phyloP scores from a whole-genome alignment of 2,888 invertebrate genomes.

The Parascotia fuliginaria region DNA sequence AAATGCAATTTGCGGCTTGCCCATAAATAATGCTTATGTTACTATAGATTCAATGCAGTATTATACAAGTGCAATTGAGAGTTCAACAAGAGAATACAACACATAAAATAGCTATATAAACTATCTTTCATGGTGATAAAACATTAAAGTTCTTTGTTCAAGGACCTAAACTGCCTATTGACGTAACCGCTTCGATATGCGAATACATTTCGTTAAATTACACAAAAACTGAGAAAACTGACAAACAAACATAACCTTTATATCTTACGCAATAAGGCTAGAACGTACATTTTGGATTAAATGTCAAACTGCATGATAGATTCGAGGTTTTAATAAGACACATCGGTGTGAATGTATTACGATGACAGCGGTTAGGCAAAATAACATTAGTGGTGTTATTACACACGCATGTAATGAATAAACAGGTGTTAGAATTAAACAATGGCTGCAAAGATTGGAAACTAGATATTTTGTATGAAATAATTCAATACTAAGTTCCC shows the following conservation, averaged over 20 bases:
- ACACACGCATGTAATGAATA: no score
- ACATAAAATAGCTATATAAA: constrained; percentile 8
- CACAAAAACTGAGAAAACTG: constrained; percentile 25
- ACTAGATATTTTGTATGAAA: no score
- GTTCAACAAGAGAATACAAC: background rate
- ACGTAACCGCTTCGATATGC: constrained; percentile 42
- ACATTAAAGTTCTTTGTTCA: constrained; percentile 15
- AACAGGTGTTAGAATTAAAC: no score
- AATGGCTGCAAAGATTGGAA: no score
- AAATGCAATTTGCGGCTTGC: background rate
- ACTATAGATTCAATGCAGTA: background rate
- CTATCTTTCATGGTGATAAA: constrained; percentile 13
- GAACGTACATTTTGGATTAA: constrained; percentile 10
- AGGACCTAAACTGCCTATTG: constrained; percentile 21
- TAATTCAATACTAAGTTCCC: no score
- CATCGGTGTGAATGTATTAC: no score
- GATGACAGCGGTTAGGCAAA: constrained; percentile 1
- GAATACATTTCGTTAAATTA: constrained; percentile 43
- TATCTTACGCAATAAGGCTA: background rate
- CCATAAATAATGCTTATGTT: background rate
- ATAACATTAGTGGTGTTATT: no score
- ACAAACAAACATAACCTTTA: background rate
- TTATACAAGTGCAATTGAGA: background rate
- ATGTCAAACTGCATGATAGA: constrained; percentile 21
- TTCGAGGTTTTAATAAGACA: background rate